Base-by-base conservation (phyloP, 53 echinoderm and acorn worm species). In the Zoroaster sp. region DNA sequence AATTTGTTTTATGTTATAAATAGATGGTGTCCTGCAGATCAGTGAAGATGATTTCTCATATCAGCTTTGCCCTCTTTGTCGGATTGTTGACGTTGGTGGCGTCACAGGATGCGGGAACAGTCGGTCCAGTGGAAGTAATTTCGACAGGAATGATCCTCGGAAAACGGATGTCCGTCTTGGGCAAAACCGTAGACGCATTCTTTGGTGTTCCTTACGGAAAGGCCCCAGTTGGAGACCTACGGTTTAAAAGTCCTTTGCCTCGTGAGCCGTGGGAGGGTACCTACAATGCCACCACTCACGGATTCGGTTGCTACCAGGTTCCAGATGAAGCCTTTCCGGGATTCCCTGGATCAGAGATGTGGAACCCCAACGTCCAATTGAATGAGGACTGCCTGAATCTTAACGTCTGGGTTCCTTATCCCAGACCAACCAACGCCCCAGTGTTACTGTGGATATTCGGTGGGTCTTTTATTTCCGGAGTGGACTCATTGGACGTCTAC, bases 391-490 rank as follows among this genome's bases (percentile, higher is more conserved):
- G 92, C 44, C 73, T 92, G 49, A 87, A 78, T 74, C 63, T 92
- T 44, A 92, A 92, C 73, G 92, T 92, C 30, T 92, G 92, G 92
- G 73, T 80, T 4, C 92, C 91, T n/a, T 32, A 87, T 15, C 97
- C 97, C 3, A 65, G 95, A 37, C 97, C 97, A 13, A 65, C 73
- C 17, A 66, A 90, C 44, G 72, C 80, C 20, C 43, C 95, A 1
- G 98, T 98, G 1, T 80, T 98, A 90, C 94, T 98, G 18, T 98
- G 98, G 98, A 98, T 98, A 14, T 95, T 86, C 72, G 95, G 98
- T 18, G 98, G 98, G 2, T 89, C 91, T 5, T 98, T 93, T 59
- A 89, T 78, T 35, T 91, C 92, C 7, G 98, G 98, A 3, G 92
- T 85, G 40, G 85, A 92, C 2, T 92, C 95, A 3, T 49, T 98